These are phyloP conservation scores for Corbicula japonica DNA, from an alignment of 2,888 invertebrate species.

Conservation along the genomic window DNA sequence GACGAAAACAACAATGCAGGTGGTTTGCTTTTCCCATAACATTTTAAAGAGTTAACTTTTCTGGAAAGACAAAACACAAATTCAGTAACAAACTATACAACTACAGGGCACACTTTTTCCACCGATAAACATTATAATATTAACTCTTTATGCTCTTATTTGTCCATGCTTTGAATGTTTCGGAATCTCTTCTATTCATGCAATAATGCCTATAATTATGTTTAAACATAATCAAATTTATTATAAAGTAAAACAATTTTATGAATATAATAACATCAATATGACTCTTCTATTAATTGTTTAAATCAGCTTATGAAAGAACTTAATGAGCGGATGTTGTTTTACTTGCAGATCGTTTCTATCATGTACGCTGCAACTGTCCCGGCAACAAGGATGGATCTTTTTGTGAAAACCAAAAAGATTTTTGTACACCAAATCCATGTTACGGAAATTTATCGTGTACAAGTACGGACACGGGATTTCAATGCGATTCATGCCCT, in stretches of 20 bases:
- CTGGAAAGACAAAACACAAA: not conserved
- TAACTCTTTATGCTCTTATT: not conserved
- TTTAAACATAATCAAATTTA: not conserved
- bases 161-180: not conserved
- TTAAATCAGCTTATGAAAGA: not conserved
- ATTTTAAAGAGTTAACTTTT: not conserved
- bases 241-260: not conserved
- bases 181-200: no score
- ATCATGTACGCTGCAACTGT: constrained; percentile 42
- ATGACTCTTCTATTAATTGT: not conserved
- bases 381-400: not conserved
- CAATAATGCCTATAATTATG: no score
- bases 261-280: not conserved
- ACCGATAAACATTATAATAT: not conserved
- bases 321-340: not conserved
- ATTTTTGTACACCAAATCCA: constrained; percentile 17
- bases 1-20: constrained; percentile 5
- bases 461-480: not conserved
- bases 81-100: not conserved
- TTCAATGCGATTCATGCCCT: constrained; percentile 32
- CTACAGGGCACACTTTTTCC: not conserved
- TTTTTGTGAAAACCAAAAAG: constrained; percentile 25
- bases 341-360: constrained; percentile 24
- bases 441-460: constrained; percentile 24
- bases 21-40: not conserved